These are phyloP conservation scores for Laothoe populi DNA, from an alignment of 2,888 invertebrate species.

Conservation along the genomic window DNA sequence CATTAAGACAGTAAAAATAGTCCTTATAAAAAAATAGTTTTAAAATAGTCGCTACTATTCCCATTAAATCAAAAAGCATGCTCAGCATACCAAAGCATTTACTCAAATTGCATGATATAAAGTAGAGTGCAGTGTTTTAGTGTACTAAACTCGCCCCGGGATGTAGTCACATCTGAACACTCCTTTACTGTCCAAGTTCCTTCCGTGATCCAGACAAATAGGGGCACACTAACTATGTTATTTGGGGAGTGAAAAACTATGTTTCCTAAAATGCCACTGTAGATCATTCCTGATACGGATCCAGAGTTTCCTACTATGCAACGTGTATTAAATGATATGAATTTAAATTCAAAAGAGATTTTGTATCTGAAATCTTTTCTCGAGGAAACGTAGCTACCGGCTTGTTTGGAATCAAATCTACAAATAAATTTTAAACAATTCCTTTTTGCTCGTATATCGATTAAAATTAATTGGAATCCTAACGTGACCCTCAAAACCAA, in stretches of 20 bases:
- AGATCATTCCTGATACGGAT: not conserved
- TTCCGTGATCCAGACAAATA: slow-evolving; percentile 9
- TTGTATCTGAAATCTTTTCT: too few species aligned
- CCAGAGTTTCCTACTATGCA: too few species aligned
- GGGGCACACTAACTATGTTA: not conserved
- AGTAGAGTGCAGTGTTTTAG: slow-evolving; percentile 17
- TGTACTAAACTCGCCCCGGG: slow-evolving; percentile 2
- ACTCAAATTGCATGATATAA: slow-evolving; percentile 32
- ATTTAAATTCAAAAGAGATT: too few species aligned
- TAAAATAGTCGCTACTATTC: not conserved
- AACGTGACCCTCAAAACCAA: too few species aligned
- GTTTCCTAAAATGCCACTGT: not conserved
- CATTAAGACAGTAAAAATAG: too few species aligned
- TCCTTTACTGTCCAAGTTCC: not conserved
- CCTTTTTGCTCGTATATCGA: too few species aligned
- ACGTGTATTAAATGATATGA: too few species aligned
- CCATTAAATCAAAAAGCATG: not conserved
- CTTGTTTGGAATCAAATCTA: too few species aligned
- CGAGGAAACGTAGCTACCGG: too few species aligned
- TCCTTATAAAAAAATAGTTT: too few species aligned
- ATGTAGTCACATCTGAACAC: slow-evolving; percentile 2
- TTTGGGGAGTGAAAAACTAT: not conserved
- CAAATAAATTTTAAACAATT: too few species aligned
- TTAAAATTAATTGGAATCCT: too few species aligned
- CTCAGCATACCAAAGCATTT: slow-evolving; percentile 22